Conservation (phyloP, 2,888 invertebrate genomes). For the Zygaena filipendulae region DNA sequence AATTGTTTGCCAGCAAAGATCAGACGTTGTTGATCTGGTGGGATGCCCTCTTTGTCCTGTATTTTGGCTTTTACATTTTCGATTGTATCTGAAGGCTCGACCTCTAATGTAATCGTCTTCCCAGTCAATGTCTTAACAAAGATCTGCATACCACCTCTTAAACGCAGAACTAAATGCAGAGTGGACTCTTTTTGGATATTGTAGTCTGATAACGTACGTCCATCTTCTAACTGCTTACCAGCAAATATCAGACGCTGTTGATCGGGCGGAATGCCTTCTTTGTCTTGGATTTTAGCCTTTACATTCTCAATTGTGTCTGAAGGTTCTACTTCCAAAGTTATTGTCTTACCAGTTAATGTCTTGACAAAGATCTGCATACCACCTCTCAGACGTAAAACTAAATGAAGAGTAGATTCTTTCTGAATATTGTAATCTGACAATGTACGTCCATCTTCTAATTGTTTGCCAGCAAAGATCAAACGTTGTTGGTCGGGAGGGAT, state of each 20-base stretch:
- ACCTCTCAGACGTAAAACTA: constrained; percentile 23
- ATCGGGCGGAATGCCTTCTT: constrained; percentile 71
- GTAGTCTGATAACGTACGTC: constrained; percentile 68
- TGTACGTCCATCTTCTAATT: constrained; percentile 24
- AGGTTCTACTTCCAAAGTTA: constrained; percentile 67
- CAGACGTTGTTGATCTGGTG: constrained; percentile 25
- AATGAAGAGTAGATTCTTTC: constrained; percentile 24
- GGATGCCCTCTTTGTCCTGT: constrained; percentile 24
- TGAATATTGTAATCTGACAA: constrained; percentile 25
- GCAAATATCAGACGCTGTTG: constrained; percentile 71
- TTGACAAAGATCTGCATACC: constrained; percentile 25
- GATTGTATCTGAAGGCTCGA: constrained; percentile 25
- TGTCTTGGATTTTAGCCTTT: constrained; percentile 68
- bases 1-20: constrained; percentile 24
- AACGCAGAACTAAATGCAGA: constrained; percentile 64
- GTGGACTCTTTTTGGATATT: constrained; percentile 73
- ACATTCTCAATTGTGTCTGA: constrained; percentile 72
- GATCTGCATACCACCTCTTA: constrained; percentile 8
- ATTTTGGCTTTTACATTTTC: constrained; percentile 25
- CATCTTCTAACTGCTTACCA: constrained; percentile 72
- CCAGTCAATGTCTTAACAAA: constrained; percentile 26
- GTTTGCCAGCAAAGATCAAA: constrained; percentile 24
- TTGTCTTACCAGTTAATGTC: constrained; percentile 65
- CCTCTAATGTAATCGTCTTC: constrained; percentile 30
- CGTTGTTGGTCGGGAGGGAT: constrained; percentile 26